Base-by-base conservation (phyloP, 2,888 invertebrate species). In the Teinopalpus imperialis region DNA sequence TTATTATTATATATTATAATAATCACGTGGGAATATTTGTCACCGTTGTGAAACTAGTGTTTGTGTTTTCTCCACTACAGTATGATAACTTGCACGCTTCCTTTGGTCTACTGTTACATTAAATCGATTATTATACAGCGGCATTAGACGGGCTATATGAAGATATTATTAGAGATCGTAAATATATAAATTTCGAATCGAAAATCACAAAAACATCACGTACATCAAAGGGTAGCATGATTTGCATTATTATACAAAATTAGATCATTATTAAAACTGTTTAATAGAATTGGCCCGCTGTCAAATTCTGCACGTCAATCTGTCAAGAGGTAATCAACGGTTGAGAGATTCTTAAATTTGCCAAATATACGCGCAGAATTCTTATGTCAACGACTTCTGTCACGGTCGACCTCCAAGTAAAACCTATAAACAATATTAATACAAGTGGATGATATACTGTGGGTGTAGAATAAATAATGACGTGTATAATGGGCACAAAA, bases 351-450 rank as follows among this genome's bases (percentile, higher is more conserved):
- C 13, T 24, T 24, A 13, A 24, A 16, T 31, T 26, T 24, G 31
- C 10, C 30, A 31, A 31, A 1, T 16, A 30, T 26, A 32, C 10
- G 12, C 23, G 14, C 16, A 23, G 7, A 9, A 40, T n/a, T 23
- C 16, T 37, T 31, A 24, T 37, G 37, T 37, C 37, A 44, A 44
- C 37, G 37, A 37, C 31, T 18, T 37, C 26, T 37, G 35, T 35
- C 35, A 24, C 23, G 26, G 30, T 32, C 30, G 30, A 30, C 32
- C 21, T 30, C 29, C 12, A 5, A 27, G 3, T 20, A 10, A 16
- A 18, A 21, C 18, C 20, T 16, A 31, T 16, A 30, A 8, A 24
- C 13, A 14, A 12, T 39, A 29, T 39, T 39, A 39, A 27, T 20
- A 10, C 12, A 39, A 12, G 12, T 6, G 9, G 9, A 16, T 36